Conservation (phyloP, 2,113 vertebrate species). For the Accipiter cooperii region DNA sequence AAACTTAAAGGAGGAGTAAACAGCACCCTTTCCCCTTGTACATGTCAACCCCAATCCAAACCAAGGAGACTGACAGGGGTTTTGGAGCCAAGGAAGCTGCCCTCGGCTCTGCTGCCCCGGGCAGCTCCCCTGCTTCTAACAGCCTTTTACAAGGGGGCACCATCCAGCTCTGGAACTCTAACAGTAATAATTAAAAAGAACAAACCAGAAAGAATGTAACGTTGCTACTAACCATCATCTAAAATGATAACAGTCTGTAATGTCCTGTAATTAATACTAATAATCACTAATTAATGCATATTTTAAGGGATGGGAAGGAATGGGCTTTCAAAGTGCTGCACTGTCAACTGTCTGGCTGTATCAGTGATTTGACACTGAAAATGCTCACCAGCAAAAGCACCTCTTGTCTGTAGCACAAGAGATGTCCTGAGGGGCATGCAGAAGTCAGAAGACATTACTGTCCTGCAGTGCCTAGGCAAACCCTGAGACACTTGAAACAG, state of each 20-base stretch:
- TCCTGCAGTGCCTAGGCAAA: neutral
- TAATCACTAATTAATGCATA: neutral
- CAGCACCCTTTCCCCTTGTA: neutral
- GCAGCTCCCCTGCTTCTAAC: neutral
- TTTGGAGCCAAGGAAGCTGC: neutral
- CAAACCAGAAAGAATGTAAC: neutral
- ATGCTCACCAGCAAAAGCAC: neutral
- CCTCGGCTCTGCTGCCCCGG: neutral
- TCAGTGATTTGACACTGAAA: neutral
- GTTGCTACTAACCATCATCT: neutral
- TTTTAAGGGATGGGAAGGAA: neutral
- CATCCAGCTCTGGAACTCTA: neutral
- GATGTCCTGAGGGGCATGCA: neutral
- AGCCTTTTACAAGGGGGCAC: neutral
- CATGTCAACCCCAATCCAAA: neutral
- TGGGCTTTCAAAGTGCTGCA: neutral
- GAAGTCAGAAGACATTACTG: neutral
- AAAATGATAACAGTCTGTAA: neutral
- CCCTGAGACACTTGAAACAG: neutral
- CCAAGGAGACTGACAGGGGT: neutral
- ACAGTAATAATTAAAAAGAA: neutral
- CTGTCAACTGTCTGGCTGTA: neutral
- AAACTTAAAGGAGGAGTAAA: neutral
- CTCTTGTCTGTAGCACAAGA: neutral
- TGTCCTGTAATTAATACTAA: neutral